Conservation (phyloP, 2,888 invertebrate genomes). For the Hemithea aestivaria region DNA sequence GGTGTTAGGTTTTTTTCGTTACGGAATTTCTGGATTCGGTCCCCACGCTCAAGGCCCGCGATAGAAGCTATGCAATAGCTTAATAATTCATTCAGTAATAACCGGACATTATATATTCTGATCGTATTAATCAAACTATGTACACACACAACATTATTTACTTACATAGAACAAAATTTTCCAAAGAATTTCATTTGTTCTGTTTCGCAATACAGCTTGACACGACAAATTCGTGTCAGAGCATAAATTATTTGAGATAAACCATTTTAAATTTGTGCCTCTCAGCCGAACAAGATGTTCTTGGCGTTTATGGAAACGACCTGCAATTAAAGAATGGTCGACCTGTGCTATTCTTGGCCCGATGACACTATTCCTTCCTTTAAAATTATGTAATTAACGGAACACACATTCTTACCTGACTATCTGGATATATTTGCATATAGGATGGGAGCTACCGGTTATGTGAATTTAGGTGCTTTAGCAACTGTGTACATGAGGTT, state of each 20-base stretch:
- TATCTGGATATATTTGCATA: constrained; percentile 27
- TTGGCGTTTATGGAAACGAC: too few species aligned
- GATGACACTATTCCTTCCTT: constrained; percentile 40
- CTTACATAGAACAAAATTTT: constrained; percentile 4
- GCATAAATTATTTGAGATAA: constrained; percentile 44
- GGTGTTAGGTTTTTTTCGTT: too few species aligned
- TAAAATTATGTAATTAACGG: constrained; percentile 40
- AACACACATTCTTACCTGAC: constrained; percentile 39
- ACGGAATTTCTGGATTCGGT: too few species aligned
- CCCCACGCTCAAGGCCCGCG: too few species aligned
- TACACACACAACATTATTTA: neutral
- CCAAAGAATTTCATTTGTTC: constrained; percentile 15
- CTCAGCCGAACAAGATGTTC: too few species aligned
- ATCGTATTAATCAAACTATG: too few species aligned
- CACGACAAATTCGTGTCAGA: constrained; percentile 33
- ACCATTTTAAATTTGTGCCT: too few species aligned
- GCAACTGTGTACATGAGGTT: neutral
- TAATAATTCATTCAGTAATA: too few species aligned
- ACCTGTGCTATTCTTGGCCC: constrained; percentile 25
- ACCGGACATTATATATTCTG: too few species aligned
- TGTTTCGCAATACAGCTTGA: constrained; percentile 18
- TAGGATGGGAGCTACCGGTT: constrained; percentile 16
- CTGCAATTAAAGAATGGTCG: too few species aligned
- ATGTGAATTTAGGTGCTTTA: neutral
- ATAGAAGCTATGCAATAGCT: too few species aligned